Conservation (phyloP, 2,888 invertebrate species). For the Hypsopygia costalis region DNA sequence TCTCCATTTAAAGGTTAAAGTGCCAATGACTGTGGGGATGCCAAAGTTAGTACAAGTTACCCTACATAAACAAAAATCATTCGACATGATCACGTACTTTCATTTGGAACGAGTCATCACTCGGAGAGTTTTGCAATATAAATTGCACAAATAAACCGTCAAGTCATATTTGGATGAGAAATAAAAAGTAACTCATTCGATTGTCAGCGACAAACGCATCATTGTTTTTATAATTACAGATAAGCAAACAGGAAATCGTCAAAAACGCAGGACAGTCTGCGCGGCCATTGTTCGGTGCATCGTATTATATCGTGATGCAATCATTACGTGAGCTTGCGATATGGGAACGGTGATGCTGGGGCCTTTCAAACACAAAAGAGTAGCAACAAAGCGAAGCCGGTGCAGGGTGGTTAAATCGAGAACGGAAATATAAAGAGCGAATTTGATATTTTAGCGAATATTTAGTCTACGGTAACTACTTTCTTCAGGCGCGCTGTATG, state of each 20-base stretch:
- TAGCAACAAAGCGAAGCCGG: neutral
- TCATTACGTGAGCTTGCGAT: slow-evolving; percentile 2
- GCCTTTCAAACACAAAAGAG: slow-evolving; percentile 24
- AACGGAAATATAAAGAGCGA: neutral
- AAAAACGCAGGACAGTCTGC: slow-evolving; percentile 45
- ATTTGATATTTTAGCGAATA: no score
- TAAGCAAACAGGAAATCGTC: slow-evolving; percentile 55
- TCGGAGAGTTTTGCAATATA: neutral
- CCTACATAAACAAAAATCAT: no score
- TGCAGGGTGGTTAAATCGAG: neutral
- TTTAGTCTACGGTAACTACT: no score
- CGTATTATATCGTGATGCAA: slow-evolving; percentile 36
- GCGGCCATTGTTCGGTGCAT: slow-evolving; percentile 46
- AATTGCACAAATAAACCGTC: neutral
- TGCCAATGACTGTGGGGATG: no score
- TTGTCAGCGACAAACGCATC: slow-evolving; percentile 36
- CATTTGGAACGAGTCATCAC: no score
- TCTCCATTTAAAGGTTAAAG: no score
- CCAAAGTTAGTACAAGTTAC: no score
- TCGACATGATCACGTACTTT: no score
- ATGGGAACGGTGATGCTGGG: neutral
- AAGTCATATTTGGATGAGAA: neutral
- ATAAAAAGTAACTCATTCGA: neutral
- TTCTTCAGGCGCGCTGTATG: no score
- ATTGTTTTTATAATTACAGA: slow-evolving; percentile 58